Base-by-base conservation (phyloP, 2,888 invertebrate species). In the Aphidoletes aphidimyza region DNA sequence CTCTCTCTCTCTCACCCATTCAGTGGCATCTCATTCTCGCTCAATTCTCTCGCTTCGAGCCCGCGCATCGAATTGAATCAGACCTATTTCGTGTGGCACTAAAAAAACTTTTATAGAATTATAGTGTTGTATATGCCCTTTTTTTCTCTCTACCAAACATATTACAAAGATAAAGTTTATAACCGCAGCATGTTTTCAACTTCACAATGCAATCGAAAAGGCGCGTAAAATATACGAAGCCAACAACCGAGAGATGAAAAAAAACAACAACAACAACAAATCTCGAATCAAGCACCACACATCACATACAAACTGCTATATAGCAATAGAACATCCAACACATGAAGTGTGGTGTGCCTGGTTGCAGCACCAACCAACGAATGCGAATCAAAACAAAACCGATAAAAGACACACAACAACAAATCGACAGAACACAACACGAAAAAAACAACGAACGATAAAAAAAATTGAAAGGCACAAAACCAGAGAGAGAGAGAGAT, bases 341-440 rank as follows among this genome's bases (percentile, higher is more conserved):
- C 34, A 69, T 69, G 69, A 30, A 30, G 34, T 54, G 47, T 47
- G 17, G 6, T 14, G 6, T 3, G 9, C 11, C 11, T 47, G 26
- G n/a, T n/a, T 54, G 54, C 69, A 30, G 69, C 81, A n/a, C n/a
- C n/a, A n/a, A n/a, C n/a, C n/a, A 37, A 81, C 81, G 81, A 81
- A 81, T 81, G 37, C 81, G 81, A 81, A 81, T 81, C 81, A 81
- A 81, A 81, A 81, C 81, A 81, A 81, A 81, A 81, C 81, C 81
- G 81, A 81, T 81, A 81, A 81, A 81, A 37, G 81, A 81, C 81
- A 81, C 34, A 34, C n/a, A 78, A 78, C 78, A 78, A 78, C 78
- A 36, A 19, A 34, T 1, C 19, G n/a, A 78, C 36, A 78, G 37
- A n/a, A 81, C 36, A 81, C 36, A 81, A 81, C 5, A 78, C 11